phyloP scores from a whole-genome alignment of 2,888 invertebrate species.

The Erynnis tages region DNA sequence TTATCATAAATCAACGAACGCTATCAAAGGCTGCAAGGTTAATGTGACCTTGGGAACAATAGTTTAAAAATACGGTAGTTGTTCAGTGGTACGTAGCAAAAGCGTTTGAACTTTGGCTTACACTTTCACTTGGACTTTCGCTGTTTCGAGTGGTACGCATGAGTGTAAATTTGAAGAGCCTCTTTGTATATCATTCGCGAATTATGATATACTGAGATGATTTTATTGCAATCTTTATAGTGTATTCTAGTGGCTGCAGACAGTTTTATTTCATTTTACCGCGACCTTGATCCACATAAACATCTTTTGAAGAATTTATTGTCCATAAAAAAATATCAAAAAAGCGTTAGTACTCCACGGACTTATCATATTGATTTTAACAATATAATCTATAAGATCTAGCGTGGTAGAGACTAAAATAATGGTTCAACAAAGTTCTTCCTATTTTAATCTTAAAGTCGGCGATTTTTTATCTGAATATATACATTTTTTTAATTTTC shows the following conservation, averaged over 20 bases:
- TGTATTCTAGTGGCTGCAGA: no score
- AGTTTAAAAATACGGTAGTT: conserved; percentile 8
- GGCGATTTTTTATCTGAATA: no score
- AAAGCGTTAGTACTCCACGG: no score
- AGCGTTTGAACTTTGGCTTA: conserved; percentile 20
- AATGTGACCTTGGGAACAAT: conserved; percentile 48
- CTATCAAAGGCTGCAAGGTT: conserved; percentile 44
- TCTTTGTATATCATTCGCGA: not conserved
- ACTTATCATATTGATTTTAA: not conserved
- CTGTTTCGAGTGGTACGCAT: conserved; percentile 16
- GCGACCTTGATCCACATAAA: conserved; percentile 5
- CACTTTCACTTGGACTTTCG: conserved; percentile 28
- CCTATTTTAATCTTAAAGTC: no score
- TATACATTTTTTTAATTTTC: no score
- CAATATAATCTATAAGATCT: not conserved
- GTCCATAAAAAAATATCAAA: no score
- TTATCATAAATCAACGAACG: conserved; percentile 50
- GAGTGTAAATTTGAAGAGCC: conserved; percentile 1
- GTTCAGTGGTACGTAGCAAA: conserved; percentile 5
- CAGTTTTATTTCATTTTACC: conserved; percentile 1
- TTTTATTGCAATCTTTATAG: conserved; percentile 4
- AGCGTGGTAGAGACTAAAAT: no score
- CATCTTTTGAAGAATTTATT: not conserved
- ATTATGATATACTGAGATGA: not conserved
- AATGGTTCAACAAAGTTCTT: no score